Conservation (phyloP, 2,113 vertebrate species). For the Eulemur macaco region DNA sequence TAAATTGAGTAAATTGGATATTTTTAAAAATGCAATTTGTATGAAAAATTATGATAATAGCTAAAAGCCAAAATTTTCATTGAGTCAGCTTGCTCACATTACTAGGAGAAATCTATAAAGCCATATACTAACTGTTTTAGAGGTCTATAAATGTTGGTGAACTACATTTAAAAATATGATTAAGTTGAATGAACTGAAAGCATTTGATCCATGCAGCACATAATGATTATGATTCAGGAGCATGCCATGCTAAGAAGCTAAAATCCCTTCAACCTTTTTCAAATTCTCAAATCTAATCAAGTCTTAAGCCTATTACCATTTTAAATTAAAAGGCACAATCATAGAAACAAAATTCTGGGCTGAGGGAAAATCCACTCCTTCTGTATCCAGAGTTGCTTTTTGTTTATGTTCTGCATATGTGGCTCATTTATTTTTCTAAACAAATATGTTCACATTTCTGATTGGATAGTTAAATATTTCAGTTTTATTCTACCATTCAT, state of each 20-base stretch:
- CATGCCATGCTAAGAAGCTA: neutral
- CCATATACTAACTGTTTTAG: neutral
- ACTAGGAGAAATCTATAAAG: constrained; percentile 16
- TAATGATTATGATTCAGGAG: neutral
- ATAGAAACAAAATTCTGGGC: constrained; percentile 23
- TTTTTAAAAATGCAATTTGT: neutral
- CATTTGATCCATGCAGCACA: neutral
- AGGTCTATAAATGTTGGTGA: neutral
- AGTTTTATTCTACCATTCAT: constrained; percentile 34
- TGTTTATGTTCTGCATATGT: constrained; percentile 9
- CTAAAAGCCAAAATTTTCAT: constrained; percentile 29
- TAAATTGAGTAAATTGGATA: neutral
- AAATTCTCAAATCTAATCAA: constrained; percentile 51
- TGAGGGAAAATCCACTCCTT: neutral
- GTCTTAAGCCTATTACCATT: constrained; percentile 36
- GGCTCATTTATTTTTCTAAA: constrained; percentile 20
- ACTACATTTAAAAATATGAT: constrained; percentile 48
- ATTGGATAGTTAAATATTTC: constrained; percentile 62
- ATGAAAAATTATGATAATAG: neutral
- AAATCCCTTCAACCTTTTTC: constrained; percentile 2
- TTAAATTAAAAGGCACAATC: constrained; percentile 67
- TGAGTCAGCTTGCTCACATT: neutral
- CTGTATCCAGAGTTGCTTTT: neutral
- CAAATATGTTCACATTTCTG: constrained; percentile 40
- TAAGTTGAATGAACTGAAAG: neutral